Conservation (phyloP, 2,797 vertebrate species). For the Buceros bicornis region DNA sequence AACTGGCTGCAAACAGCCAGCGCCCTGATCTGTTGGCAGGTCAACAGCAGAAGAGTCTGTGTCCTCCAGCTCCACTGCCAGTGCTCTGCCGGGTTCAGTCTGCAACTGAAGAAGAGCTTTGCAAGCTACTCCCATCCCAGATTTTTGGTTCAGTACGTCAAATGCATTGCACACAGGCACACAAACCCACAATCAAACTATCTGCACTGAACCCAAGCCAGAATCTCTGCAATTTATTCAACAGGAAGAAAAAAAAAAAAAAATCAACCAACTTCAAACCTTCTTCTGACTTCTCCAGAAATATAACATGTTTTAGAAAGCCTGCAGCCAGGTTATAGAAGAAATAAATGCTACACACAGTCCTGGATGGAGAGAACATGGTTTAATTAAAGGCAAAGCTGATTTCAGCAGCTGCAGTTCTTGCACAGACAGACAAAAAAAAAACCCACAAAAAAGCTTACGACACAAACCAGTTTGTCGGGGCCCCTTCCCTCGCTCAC, state of each 20-base stretch:
- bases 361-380: constrained; percentile 87
- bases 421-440: constrained; percentile 86
- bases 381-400: constrained; percentile 94
- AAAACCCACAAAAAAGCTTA: constrained; percentile 84
- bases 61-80: neutral
- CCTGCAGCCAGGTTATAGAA: neutral
- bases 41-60: neutral
- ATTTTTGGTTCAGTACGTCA: neutral
- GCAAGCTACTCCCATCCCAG: neutral
- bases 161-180: neutral
- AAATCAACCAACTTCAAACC: neutral
- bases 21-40: neutral
- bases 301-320: neutral
- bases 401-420: constrained; percentile 90
- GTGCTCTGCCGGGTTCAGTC: neutral
- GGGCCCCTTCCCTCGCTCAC: constrained; percentile 66
- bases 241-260: neutral
- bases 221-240: neutral
- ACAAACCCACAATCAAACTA: neutral
- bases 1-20: neutral
- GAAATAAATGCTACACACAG: constrained; percentile 63
- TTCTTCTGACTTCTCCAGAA: neutral
- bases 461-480: constrained; percentile 83
- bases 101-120: neutral
- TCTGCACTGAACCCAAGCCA: neutral